phyloP scores from a whole-genome alignment of 2,113 vertebrate species.

The Furnarius figulus region DNA sequence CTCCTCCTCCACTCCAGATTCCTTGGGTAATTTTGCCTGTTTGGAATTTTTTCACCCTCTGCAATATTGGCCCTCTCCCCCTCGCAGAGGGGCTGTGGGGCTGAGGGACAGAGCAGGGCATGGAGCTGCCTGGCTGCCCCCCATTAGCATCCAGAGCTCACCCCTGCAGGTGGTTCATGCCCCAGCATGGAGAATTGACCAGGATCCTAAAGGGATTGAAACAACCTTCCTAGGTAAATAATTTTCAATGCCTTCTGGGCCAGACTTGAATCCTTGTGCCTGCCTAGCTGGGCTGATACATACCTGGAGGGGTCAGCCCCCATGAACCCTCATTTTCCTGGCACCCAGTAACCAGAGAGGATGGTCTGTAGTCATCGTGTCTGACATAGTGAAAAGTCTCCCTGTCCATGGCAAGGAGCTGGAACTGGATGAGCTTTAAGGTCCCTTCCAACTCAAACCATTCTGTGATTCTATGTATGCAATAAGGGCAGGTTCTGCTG shows the following conservation, averaged over 20 bases:
- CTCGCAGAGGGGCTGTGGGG: fast-evolving
- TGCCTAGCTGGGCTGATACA: background rate
- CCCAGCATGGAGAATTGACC: background rate
- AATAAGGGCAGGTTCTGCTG: background rate
- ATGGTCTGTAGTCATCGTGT: background rate
- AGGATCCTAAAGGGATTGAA: background rate
- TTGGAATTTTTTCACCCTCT: fast-evolving
- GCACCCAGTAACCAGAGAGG: background rate
- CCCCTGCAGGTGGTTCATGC: background rate
- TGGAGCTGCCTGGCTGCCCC: background rate
- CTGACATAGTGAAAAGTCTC: background rate
- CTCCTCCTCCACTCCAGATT: background rate
- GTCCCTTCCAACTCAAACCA: background rate
- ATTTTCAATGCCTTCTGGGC: background rate
- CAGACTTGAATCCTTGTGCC: background rate
- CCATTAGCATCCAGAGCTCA: background rate
- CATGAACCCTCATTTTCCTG: background rate
- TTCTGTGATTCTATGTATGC: background rate
- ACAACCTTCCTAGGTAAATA: background rate
- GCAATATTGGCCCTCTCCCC: fast-evolving
- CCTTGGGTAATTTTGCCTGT: background rate
- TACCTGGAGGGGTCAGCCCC: background rate
- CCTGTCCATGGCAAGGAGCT: background rate
- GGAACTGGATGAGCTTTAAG: background rate
- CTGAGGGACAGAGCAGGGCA: background rate